Base-by-base conservation (phyloP, 2,797 vertebrate genomes). In the Micrastur ruficollis region DNA sequence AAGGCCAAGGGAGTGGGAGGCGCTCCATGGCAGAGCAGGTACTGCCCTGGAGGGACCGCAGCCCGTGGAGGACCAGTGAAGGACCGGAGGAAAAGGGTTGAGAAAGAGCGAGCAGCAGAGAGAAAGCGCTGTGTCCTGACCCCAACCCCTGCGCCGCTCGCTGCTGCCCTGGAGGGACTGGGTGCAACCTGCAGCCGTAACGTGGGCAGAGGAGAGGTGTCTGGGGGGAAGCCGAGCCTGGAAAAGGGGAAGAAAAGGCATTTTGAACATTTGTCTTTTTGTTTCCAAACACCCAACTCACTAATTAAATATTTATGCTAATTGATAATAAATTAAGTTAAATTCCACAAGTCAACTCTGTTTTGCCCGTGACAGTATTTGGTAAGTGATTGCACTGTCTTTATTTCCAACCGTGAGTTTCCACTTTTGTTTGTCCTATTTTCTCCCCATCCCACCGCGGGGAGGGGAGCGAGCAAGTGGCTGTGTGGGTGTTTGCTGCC, bases 391-490 rank as follows among this genome's bases (percentile, higher is more conserved):
- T 72, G 50, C 1, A 0, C 34, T 81, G 46, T 44, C 63, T 86
- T 89, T 65, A 59, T 75, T 65, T 70, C 89, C 71, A 81, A 14
- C 44, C 34, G 38, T 0, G 5, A 74, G 23, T 65, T 53, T 47
- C 84, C 32, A 38, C 32, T 71, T 49, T 34, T 76, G 16, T 46
- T 83, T 40, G 73, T 74, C 42, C 44, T 61, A 11, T 42, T 63
- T 65, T 87, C 47, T 55, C 32, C 38, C 25, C 20, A 4, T 46
- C 15, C 25, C 12, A 6, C 6, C 59, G 44, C 2, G 1, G 53
- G 23, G 14, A 65, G 46, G 17, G 2, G 0, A 78, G 10, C 21
- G 6, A 93, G 47, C 34, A n/a, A 80, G 47, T 0, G 0, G 11
- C 14, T n/a, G 11, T 47, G 49, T 38, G 36, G 14, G 66, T 81